phyloP scores from a whole-genome alignment of 2,888 invertebrate genomes.

The Thymelicus acteon region DNA sequence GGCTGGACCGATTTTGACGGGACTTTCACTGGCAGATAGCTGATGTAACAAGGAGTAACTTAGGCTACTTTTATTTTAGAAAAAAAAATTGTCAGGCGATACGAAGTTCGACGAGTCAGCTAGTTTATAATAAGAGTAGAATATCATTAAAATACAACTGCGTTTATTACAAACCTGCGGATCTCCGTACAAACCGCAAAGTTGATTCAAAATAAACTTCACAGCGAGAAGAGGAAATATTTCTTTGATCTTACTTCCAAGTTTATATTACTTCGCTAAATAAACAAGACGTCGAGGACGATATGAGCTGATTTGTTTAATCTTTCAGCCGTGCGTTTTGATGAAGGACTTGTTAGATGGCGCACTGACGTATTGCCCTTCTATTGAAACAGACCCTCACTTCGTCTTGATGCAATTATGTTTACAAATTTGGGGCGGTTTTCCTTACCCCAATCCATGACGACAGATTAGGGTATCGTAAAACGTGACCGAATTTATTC shows the following conservation, averaged over 20 bases:
- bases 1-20: no score
- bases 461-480: no score
- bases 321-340: background rate
- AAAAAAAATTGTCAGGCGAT: no score
- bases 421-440: no score
- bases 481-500: no score
- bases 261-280: slow-evolving; percentile 6
- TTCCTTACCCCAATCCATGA: no score
- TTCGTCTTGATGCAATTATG: no score
- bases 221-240: background rate
- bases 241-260: slow-evolving; percentile 1
- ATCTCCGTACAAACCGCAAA: background rate
- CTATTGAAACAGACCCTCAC: no score
- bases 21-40: no score
- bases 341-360: background rate
- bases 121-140: background rate
- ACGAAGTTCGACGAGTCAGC: no score
- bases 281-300: background rate
- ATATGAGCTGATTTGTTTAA: slow-evolving; percentile 1
- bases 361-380: background rate
- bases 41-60: no score
- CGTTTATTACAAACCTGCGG: background rate
- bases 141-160: background rate
- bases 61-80: no score
- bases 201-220: background rate